A percentile compares a stretch with the other conserved stretches of the same genome.
These are phyloP conservation scores for Aurelia sp. DNA, from an alignment of 30 jellyfish, hydroid and myxozoan genomes.

Conservation along the genomic window DNA sequence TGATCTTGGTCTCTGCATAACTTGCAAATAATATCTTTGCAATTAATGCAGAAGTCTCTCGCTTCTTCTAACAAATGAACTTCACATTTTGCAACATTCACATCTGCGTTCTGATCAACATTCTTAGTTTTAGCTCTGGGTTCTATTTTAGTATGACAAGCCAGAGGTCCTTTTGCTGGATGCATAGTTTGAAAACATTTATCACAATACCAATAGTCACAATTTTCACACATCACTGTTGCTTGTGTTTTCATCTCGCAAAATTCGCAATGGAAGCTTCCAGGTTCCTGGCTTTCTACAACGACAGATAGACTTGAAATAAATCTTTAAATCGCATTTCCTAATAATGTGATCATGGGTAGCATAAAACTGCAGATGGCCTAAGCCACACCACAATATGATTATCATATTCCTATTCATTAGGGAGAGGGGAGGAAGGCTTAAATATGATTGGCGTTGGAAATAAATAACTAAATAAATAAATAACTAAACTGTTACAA, in stretches of 20 bases:
- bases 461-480: too few relatives aligned
- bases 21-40: constrained; percentile 51
- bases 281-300: not conserved
- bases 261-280: constrained; percentile 32
- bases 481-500: too few relatives aligned
- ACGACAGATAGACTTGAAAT: not conserved
- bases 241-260: constrained; percentile 53
- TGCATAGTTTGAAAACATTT: constrained; percentile 71
- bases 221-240: constrained; percentile 57
- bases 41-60: constrained; percentile 30
- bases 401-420: too few relatives aligned
- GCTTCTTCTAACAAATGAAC: constrained; percentile 19
- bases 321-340: too few relatives aligned
- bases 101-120: not conserved
- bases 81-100: constrained; percentile 16
- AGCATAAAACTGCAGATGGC: too few relatives aligned
- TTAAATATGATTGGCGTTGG: too few relatives aligned
- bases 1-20: constrained; percentile 43
- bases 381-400: too few relatives aligned
- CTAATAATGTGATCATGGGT: too few relatives aligned
- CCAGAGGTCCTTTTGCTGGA: constrained; percentile 65
- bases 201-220: constrained; percentile 64
- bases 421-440: too few relatives aligned
- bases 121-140: constrained; percentile 14
- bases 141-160: constrained; percentile 42